phyloP scores from a whole-genome alignment of 1,140 invertebrate genomes.

The Monochamus saltuarius region DNA sequence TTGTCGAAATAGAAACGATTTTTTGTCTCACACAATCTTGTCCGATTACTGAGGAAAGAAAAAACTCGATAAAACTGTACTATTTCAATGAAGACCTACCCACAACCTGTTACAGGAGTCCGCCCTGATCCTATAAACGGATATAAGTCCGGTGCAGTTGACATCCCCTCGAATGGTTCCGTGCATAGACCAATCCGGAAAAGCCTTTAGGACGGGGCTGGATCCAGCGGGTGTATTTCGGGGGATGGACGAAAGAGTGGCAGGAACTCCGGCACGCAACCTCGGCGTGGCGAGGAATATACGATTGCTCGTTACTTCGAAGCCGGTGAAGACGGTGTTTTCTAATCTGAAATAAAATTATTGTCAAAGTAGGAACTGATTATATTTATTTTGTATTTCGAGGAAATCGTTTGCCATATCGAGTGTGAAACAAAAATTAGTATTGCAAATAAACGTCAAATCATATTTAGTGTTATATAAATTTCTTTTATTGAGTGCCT shows the following conservation, averaged over 20 bases:
- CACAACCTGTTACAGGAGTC: constrained; percentile 77
- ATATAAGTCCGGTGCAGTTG: constrained; percentile 69
- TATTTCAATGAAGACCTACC: constrained; percentile 56
- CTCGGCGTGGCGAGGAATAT: constrained; percentile 74
- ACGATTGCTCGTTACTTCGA: constrained; percentile 68
- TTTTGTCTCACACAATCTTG: too few species aligned
- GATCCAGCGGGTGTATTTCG: constrained; percentile 62
- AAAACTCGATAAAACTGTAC: constrained; percentile 8
- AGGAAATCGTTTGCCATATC: too few species aligned
- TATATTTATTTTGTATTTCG: too few species aligned
- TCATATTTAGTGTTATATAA: too few species aligned
- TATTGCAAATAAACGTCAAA: too few species aligned
- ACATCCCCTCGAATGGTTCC: constrained; percentile 69
- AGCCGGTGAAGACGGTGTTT: constrained; percentile 72
- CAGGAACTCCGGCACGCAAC: constrained; percentile 68
- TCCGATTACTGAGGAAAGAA: background rate
- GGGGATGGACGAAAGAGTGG: constrained; percentile 69
- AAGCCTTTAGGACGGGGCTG: constrained; percentile 69
- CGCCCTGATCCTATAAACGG: constrained; percentile 70
- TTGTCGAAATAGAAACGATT: too few species aligned
- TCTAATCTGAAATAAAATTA: constrained; percentile 60
- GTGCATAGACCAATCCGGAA: constrained; percentile 80
- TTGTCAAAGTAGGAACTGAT: background rate
- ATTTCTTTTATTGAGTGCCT: too few species aligned
- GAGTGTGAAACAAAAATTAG: too few species aligned